Evolutionary conservation across 2,888 invertebrate genomes (phyloP).

Genomic region (Lasioglossum vierecki): DNA sequence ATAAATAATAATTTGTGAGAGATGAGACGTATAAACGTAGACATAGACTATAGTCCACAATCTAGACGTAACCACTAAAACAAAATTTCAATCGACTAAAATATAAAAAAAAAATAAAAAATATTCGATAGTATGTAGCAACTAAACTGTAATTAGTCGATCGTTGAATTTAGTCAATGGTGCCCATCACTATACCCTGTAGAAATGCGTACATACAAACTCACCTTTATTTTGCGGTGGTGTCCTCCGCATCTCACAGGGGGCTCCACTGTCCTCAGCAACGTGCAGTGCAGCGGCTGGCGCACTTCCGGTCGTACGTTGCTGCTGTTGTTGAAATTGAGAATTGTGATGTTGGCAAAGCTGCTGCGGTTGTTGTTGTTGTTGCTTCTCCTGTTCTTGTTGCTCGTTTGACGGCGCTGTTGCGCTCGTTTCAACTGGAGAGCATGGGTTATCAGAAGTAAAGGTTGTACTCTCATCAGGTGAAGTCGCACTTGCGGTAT

Average conservation of each 20-base stretch:
- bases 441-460: slow-evolving; percentile 70
- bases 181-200: neutral
- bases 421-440: slow-evolving; percentile 71
- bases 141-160: no score
- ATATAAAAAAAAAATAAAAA: no score
- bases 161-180: no score
- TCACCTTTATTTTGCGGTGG: slow-evolving; percentile 86
- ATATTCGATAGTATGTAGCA: no score
- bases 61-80: no score
- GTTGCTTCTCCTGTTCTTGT: slow-evolving; percentile 47
- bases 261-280: slow-evolving; percentile 79
- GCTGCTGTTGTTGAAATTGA: slow-evolving; percentile 68
- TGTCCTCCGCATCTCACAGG: slow-evolving; percentile 86
- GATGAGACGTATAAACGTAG: no score
- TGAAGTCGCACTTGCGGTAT: slow-evolving; percentile 70
- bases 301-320: slow-evolving; percentile 71
- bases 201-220: slow-evolving; percentile 52
- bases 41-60: no score
- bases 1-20: no score
- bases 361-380: slow-evolving; percentile 60
- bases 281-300: slow-evolving; percentile 71
- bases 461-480: slow-evolving; percentile 70
- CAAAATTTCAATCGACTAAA: no score
- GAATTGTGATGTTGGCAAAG: slow-evolving; percentile 65
- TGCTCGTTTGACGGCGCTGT: slow-evolving; percentile 64